A percentile compares a stretch with the other conserved stretches of the same genome.
phyloP scores from a whole-genome alignment of 2,797 vertebrate species.

The Podarcis lilfordi region DNA sequence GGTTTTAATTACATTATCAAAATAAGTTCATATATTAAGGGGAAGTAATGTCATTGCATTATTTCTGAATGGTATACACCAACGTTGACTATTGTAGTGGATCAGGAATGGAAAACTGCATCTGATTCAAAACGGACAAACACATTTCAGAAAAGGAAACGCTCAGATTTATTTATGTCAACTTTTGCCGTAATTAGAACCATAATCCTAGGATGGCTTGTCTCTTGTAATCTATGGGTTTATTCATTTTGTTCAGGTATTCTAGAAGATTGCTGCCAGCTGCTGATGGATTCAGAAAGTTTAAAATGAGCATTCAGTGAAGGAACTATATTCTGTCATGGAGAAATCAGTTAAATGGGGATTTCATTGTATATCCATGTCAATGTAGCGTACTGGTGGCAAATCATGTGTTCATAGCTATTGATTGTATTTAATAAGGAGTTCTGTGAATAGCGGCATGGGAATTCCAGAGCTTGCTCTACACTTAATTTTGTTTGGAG shows the following conservation, averaged over 20 bases:
- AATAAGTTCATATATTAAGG: conserved; percentile 31
- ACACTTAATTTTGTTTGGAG: conserved; percentile 51
- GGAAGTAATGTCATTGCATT: conserved; percentile 4
- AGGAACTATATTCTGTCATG: conserved; percentile 50
- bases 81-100: background rate
- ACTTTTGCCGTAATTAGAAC: background rate
- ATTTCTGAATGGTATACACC: conserved; percentile 4
- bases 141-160: background rate
- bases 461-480: conserved; percentile 39
- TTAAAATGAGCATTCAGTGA: conserved; percentile 19
- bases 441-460: conserved; percentile 8
- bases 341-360: conserved; percentile 49
- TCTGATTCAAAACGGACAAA: background rate
- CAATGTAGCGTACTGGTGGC: conserved; percentile 20
- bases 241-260: background rate
- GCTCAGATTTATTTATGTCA: background rate
- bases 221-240: background rate
- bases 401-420: conserved; percentile 34
- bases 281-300: conserved; percentile 31
- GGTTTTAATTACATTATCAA: conserved; percentile 46
- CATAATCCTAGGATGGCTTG: background rate
- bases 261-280: conserved; percentile 28
- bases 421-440: conserved; percentile 42
- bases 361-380: conserved; percentile 25
- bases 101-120: background rate